phyloP scores from a whole-genome alignment of 2,113 vertebrate species.

The Axis porcinus region DNA sequence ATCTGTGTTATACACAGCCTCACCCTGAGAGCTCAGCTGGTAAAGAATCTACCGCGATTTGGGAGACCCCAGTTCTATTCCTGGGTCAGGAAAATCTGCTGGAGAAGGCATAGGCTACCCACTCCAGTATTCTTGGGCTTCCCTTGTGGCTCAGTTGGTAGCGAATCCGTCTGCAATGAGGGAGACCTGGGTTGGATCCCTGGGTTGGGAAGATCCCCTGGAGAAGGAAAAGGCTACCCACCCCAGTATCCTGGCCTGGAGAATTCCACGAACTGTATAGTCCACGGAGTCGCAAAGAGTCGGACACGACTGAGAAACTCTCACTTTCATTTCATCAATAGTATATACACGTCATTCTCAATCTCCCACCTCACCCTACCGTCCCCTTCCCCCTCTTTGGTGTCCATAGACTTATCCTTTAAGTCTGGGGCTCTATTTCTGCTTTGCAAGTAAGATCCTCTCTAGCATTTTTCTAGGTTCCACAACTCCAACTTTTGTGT shows the following conservation, averaged over 20 bases:
- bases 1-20: not conserved
- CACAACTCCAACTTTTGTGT: not conserved
- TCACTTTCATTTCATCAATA: not conserved
- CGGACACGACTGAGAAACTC: fast-evolving
- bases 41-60: not conserved
- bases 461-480: not conserved
- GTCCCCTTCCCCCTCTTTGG: fast-evolving
- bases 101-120: not conserved
- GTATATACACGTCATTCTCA: not conserved
- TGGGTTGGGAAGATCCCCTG: not conserved
- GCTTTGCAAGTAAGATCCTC: not conserved
- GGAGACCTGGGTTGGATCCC: not conserved
- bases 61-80: not conserved
- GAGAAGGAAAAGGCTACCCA: not conserved
- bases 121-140: too few relatives aligned
- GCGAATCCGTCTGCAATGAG: not conserved
- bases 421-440: not conserved
- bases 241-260: not conserved
- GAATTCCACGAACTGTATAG: fast-evolving
- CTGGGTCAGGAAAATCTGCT: not conserved
- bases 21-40: not conserved
- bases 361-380: fast-evolving
- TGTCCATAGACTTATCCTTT: not conserved
- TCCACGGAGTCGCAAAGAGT: fast-evolving
- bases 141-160: not conserved